A percentile compares a stretch with the other conserved stretches of the same genome.
These are phyloP conservation scores for Gopherus flavomarginatus DNA, from an alignment of 2,113 vertebrate genomes.

Conservation along the genomic window DNA sequence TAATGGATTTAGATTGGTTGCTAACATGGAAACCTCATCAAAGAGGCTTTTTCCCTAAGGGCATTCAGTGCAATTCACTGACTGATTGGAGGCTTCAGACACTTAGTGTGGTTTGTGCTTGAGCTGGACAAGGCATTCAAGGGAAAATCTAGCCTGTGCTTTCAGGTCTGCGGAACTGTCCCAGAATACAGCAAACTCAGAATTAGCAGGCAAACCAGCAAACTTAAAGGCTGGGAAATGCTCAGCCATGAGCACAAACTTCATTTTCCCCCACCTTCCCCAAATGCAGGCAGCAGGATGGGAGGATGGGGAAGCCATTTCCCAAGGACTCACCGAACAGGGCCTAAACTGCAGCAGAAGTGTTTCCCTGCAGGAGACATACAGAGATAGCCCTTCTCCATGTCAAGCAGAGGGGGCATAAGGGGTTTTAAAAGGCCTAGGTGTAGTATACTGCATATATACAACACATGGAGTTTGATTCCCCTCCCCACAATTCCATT, in stretches of 20 bases:
- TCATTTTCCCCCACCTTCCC: neutral
- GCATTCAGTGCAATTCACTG: conserved; percentile 78
- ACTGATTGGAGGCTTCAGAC: conserved; percentile 77
- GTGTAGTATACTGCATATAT: neutral
- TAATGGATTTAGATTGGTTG: conserved; percentile 81
- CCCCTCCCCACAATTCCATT: neutral
- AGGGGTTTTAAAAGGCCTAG: neutral
- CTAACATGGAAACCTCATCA: conserved; percentile 79
- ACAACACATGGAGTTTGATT: neutral
- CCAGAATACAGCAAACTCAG: conserved; percentile 29
- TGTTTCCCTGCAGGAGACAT: neutral
- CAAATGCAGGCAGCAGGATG: neutral
- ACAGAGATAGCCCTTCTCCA: neutral
- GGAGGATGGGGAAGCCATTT: neutral
- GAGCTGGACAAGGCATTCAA: conserved; percentile 41
- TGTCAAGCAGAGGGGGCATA: neutral
- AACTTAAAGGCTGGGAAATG: conserved; percentile 29
- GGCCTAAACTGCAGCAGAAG: neutral
- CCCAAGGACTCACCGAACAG: neutral
- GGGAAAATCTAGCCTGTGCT: conserved; percentile 64
- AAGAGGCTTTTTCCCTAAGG: conserved; percentile 77
- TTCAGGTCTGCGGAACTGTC: conserved; percentile 18
- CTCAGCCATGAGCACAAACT: neutral
- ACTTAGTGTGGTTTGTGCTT: conserved; percentile 70
- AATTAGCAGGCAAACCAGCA: conserved; percentile 20